phyloP scores from a whole-genome alignment of 2,113 vertebrate species.

The Arvicanthis niloticus region DNA sequence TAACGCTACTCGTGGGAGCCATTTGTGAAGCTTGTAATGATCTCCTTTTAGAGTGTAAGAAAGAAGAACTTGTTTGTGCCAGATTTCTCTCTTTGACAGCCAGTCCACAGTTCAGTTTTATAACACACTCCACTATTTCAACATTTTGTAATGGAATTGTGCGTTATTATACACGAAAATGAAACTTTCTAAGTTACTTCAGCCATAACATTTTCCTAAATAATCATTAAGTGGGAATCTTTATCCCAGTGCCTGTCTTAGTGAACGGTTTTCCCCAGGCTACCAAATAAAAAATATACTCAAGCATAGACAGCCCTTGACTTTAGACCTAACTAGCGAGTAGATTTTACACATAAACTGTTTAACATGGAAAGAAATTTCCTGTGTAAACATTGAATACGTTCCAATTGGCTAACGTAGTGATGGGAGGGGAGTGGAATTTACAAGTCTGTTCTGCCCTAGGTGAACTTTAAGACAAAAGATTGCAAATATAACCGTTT shows the following conservation, averaged over 20 bases:
- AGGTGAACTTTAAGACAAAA: neutral
- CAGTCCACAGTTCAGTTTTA: neutral
- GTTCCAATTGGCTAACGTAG: neutral
- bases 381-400: neutral
- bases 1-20: constrained; percentile 12
- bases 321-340: neutral
- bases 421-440: neutral
- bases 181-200: neutral
- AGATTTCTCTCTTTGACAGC: neutral
- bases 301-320: neutral
- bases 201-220: neutral
- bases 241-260: neutral
- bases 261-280: neutral
- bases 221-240: neutral
- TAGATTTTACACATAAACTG: constrained; percentile 31
- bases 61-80: neutral
- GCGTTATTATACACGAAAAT: neutral
- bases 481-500: constrained; percentile 1
- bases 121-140: neutral
- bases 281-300: neutral
- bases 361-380: constrained; percentile 24
- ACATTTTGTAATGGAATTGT: constrained; percentile 22
- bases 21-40: constrained; percentile 27
- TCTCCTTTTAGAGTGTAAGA: constrained; percentile 8
- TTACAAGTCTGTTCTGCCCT: neutral